These are phyloP conservation scores for Pterocles gutturalis DNA, from an alignment of 2,113 vertebrate species.

Conservation along the genomic window DNA sequence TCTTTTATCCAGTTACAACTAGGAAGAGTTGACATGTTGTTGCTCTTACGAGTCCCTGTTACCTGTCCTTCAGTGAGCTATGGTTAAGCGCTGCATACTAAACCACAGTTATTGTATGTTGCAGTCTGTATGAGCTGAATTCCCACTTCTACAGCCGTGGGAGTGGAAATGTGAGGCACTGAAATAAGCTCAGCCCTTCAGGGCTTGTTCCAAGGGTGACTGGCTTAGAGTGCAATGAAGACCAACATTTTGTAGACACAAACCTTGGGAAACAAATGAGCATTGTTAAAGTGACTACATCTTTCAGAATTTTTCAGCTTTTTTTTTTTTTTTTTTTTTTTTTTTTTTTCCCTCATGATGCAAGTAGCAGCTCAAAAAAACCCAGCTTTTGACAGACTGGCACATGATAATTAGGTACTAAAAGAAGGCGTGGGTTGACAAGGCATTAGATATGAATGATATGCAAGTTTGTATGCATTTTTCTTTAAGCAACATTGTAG, in stretches of 20 bases:
- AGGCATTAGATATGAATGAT: slow-evolving; percentile 9
- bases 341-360: not conserved
- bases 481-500: not conserved
- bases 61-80: not conserved
- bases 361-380: not conserved
- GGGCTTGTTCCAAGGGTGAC: not conserved
- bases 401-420: slow-evolving; percentile 26
- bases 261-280: not conserved
- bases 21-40: not conserved
- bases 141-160: not conserved
- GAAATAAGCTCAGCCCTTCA: not conserved
- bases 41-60: not conserved
- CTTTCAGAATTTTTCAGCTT: not conserved
- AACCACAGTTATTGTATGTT: not conserved
- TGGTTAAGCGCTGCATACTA: not conserved
- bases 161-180: not conserved
- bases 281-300: not conserved
- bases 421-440: slow-evolving; percentile 16
- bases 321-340: not conserved
- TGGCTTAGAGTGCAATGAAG: not conserved
- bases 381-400: slow-evolving; percentile 3
- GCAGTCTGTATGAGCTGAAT: not conserved
- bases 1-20: not conserved
- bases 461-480: not conserved
- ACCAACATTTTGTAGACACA: not conserved